Evolutionary conservation across 2,113 vertebrate species (phyloP).

Genomic region (Thinocorus orbignyianus): DNA sequence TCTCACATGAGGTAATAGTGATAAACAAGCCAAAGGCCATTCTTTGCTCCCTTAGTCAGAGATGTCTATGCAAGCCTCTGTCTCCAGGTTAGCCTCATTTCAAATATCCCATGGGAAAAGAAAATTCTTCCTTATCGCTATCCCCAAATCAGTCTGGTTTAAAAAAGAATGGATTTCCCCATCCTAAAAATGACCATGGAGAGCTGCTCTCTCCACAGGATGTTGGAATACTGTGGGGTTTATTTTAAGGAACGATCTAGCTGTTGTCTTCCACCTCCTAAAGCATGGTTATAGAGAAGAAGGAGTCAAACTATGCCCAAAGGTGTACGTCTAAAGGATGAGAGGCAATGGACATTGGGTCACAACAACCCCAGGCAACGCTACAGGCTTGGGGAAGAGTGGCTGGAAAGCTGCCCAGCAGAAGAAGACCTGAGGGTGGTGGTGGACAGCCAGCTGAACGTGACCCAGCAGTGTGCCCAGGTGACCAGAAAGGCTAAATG

Average conservation of each 20-base stretch:
- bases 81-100: slow-evolving; percentile 74
- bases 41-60: slow-evolving; percentile 72
- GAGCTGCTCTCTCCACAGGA: neutral
- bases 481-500: too few species aligned
- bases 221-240: neutral
- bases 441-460: too few species aligned
- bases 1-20: neutral
- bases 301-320: neutral
- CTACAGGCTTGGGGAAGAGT: too few species aligned
- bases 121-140: neutral
- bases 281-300: neutral
- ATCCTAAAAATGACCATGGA: neutral
- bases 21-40: neutral
- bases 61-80: slow-evolving; percentile 59
- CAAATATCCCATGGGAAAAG: slow-evolving; percentile 77
- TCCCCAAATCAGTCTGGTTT: neutral
- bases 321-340: neutral
- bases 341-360: neutral
- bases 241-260: neutral
- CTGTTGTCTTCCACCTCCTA: neutral
- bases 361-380: too few species aligned
- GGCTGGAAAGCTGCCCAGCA: too few species aligned
- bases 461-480: too few species aligned
- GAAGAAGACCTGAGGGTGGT: too few species aligned
- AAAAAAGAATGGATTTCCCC: neutral